Evolutionary conservation across 1,140 invertebrate genomes (phyloP), one percentile per base, ranked within the genome.

Genomic region (Bradynema listronoti): DNA sequence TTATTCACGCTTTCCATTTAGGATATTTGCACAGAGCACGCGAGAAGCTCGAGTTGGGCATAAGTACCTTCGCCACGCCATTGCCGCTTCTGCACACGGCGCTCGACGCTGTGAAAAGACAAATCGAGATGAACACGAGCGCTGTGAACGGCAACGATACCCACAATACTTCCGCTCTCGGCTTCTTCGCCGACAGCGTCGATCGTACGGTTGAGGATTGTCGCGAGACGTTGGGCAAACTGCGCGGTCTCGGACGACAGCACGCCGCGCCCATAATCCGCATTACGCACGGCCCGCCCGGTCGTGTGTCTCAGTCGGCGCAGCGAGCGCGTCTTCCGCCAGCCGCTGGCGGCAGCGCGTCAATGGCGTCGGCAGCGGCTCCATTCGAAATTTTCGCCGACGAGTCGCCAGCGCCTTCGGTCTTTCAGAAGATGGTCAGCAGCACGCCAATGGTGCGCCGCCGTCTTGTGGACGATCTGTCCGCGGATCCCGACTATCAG

Each of bases 401-500:
- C 30, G 39, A 39, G n/a, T 33, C 14, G 14, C 49, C 30, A 34
- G 16, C n/a, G 7, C n/a, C 30, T 24, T 16, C 14, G 4, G 34
- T 30, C 16, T 25, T 29, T 27, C 19, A 51, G 14, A 27, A 56
- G 16, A 46, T 34, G 19, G 6, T 1, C 9, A 24, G 16, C n/a
- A n/a, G 29, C 11, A 60, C 43, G n/a, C 3, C 7, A 57, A 27
- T 58, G 29, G 16, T 56, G 63, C n/a, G n/a, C 14, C 52, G 33
- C 24, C 25, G 19, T 58, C 24, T 67, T 3, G 64, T 68, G 11
- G 47, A 71, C 1, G 60, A 69, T 32, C 47, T 66, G 11, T 33
- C 25, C n/a, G 45, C 49, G n/a, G 65, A 67, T 56, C 47, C 54
- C 24, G 65, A 67, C n/a, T 67, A 70, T 46, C 63, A 67, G 50